Evolutionary conservation across 2,888 invertebrate species (phyloP), one percentile per base, ranked within the genome.

Genomic region (Lasioglossum figueresi): DNA sequence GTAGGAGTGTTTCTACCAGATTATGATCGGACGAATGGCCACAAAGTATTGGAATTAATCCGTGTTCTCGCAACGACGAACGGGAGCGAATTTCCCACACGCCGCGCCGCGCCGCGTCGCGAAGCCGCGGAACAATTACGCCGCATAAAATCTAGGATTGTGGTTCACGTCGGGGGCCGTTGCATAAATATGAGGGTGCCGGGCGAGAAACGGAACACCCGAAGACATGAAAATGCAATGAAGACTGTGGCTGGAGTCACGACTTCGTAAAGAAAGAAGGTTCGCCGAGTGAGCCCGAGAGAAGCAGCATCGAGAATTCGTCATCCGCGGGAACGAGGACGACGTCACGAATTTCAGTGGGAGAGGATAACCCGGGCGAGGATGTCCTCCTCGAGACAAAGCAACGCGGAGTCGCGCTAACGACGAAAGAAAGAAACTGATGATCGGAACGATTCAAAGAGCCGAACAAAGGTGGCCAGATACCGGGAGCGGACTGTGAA

Each of bases 201-300:
- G 74, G 45, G 74, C 76, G 74, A 77, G 82, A 79, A 82, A 68
- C 76, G 71, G 74, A 74, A 70, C 80, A 59, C 68, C 71, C 74
- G 77, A 76, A 66, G 75, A 72, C 87, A 87, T 87, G 83, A 87
- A 87, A 87, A 87, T 87, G 87, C 87, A 87, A 87, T 78, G 87
- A 87, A 87, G 78, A 74, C 52, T 19, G 74, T 79, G 56, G 66
- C 16, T n/a, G 52, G 76, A 79, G 59, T 45, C 48, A 19, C 73
- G 84, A 34, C 56, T 23, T n/a, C 6, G 74, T n/a, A 27, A 70
- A 59, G 31, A 59, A 77, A 59, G 52, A 73, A 52, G 72, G 48
- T 52, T 4, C 37, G 68, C 37, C 68, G 37, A 37, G 68, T 27
- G 27, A 68, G 59, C 40, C 59, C 72, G 73, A 77, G 74, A 78